Percentiles rank a stretch among this genome's conserved stretches.
phyloP scores from a whole-genome alignment of 2,113 vertebrate genomes.

The Python bivittatus region DNA sequence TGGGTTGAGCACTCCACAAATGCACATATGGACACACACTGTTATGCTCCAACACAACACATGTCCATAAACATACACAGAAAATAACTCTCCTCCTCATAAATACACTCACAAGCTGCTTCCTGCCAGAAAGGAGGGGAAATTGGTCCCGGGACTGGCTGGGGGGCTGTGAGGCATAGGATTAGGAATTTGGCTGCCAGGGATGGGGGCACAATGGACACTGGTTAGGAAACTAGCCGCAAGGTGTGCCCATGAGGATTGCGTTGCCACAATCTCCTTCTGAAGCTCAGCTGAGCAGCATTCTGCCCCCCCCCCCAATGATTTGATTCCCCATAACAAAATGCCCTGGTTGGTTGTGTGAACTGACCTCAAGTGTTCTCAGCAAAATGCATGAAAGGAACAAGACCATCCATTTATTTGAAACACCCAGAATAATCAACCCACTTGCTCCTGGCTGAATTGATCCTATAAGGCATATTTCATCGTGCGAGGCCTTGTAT shows the following conservation, averaged over 20 bases:
- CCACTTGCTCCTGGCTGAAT: background rate
- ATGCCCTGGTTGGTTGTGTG: conserved; percentile 32
- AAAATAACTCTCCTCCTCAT: background rate
- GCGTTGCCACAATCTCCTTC: background rate
- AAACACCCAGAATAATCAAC: conserved; percentile 16
- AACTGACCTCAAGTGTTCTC: conserved; percentile 14
- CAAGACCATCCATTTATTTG: background rate
- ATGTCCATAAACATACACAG: background rate
- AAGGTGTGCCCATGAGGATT: background rate
- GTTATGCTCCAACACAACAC: background rate
- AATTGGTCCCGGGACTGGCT: background rate
- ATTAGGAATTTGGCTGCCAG: background rate
- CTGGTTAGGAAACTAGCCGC: background rate
- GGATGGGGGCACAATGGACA: background rate
- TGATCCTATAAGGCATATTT: conserved; percentile 11
- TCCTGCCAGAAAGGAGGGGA: background rate
- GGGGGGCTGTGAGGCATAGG: background rate
- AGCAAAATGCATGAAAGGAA: background rate
- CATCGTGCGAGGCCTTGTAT: conserved; percentile 6
- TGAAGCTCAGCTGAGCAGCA: background rate
- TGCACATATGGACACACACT: background rate
- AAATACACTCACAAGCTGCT: background rate
- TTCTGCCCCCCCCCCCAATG: background rate
- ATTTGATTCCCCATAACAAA: too few species aligned
- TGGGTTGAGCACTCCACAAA: background rate